Base-by-base conservation (phyloP, 2,113 vertebrate genomes). In the Taxidea taxus region DNA sequence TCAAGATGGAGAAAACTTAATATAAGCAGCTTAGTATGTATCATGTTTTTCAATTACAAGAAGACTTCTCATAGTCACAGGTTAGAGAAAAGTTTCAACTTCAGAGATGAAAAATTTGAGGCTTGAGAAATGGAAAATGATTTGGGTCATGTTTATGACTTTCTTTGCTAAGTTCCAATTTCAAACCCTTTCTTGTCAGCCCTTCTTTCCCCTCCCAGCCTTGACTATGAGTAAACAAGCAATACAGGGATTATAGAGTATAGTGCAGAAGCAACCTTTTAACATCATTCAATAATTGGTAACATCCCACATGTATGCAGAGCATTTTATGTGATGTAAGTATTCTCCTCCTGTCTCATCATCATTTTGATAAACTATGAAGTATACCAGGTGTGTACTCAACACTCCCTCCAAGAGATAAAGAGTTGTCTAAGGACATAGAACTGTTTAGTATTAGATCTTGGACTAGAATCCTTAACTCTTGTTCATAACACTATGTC, bases 31-130 rank as follows among this genome's bases (percentile, higher is more conserved):
- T 89, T 68, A 93, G 54, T 80, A n/a, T 58, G 82, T 86, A 72
- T 37, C 25, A 49, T 80, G 31, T 44, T 97, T 91, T 91, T 54
- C 39, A 10, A 58, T 58, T 66, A 64, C 8, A 47, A 51, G 49
- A 78, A 91, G 12, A 47, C 8, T 91, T 31, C 18, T 84, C 58
- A 88, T n/a, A 74, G 6, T 5, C 31, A 39, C 44, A 74, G 11
- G 49, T 62, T 74, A 74, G 51, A 89, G 62, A 96, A 72, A 81
- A 47, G 20, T 93, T 44, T n/a, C 3, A 90, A 78, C 13, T 66
- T 97, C 72, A 84, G 21, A 84, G 27, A 87, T 94, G 37, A 95
- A 89, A 60, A 83, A 74, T 68, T 64, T 89, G 25, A 92, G n/a
- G 25, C 1, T 95, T n/a, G 58, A 18, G 29, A 77, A 95, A 77